These are phyloP conservation scores for Eupithecia exiguata DNA, from an alignment of 2,888 invertebrate genomes.

Conservation along the genomic window DNA sequence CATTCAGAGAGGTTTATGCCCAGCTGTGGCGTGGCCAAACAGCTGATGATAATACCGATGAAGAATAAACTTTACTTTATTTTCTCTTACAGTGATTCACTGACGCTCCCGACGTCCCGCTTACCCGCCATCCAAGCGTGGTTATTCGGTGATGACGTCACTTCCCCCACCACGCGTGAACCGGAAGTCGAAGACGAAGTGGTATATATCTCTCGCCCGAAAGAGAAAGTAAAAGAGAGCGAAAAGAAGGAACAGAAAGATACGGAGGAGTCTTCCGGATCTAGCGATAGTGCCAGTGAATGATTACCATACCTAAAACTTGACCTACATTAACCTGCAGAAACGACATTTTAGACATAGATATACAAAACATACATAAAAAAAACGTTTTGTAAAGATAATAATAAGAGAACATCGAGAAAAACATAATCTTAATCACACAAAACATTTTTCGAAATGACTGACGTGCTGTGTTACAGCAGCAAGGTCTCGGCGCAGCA, in stretches of 20 bases:
- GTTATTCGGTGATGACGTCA: background rate
- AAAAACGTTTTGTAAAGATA: too few relatives aligned
- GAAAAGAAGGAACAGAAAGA: background rate
- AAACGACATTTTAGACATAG: background rate
- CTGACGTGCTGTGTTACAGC: too few relatives aligned
- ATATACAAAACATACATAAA: too few relatives aligned
- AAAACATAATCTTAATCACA: too few relatives aligned
- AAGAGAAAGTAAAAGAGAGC: background rate
- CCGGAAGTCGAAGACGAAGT: background rate
- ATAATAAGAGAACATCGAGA: too few relatives aligned
- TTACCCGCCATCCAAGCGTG: background rate
- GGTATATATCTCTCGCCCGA: background rate
- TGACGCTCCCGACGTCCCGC: background rate
- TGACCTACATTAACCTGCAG: background rate
- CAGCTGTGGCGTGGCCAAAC: background rate
- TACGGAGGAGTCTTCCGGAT: background rate
- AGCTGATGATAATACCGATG: background rate
- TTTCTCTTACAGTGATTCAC: background rate
- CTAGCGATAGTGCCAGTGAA: background rate
- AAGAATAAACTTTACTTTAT: background rate
- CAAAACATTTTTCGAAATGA: too few relatives aligned
- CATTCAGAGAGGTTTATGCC: too few relatives aligned
- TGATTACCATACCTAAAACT: background rate
- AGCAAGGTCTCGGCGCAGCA: too few relatives aligned
- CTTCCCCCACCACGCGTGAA: background rate